Evolutionary conservation across 2,888 invertebrate genomes (phyloP).

Genomic region (Noctua fimbriata): DNA sequence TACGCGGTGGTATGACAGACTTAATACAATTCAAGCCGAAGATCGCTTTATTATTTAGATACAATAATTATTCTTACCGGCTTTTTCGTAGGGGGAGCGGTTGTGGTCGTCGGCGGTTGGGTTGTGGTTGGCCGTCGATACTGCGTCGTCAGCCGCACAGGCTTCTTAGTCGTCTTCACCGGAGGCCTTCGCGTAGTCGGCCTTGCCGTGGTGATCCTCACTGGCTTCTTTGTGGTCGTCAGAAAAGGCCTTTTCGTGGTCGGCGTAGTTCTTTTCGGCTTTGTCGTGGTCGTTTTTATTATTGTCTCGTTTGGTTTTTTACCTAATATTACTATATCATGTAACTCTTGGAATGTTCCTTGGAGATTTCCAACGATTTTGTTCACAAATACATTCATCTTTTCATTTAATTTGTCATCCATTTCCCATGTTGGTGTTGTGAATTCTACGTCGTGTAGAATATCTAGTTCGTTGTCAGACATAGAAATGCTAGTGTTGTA

Average conservation of each 20-base stretch:
- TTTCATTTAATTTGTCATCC: slow-evolving; percentile 94
- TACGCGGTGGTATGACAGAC: not conserved
- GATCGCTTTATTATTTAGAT: not conserved
- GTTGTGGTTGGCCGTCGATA: slow-evolving; percentile 75
- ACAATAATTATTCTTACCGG: slow-evolving; percentile 74
- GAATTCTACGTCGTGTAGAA: slow-evolving; percentile 91
- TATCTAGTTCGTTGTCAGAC: slow-evolving; percentile 88
- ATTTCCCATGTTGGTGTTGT: slow-evolving; percentile 94
- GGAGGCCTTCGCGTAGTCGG: slow-evolving; percentile 81
- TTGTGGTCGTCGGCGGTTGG: slow-evolving; percentile 71
- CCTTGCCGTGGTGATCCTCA: slow-evolving; percentile 77
- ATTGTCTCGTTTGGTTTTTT: slow-evolving; percentile 84
- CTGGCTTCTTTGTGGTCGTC: slow-evolving; percentile 85
- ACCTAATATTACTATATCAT: slow-evolving; percentile 92
- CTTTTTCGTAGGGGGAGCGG: slow-evolving; percentile 77
- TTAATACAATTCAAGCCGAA: too few relatives aligned
- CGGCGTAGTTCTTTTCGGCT: slow-evolving; percentile 81
- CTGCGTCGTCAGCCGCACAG: slow-evolving; percentile 79
- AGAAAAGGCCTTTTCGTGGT: slow-evolving; percentile 85
- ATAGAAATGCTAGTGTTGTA: slow-evolving; percentile 89
- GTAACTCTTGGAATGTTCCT: slow-evolving; percentile 95
- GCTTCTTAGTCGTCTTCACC: slow-evolving; percentile 85
- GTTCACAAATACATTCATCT: slow-evolving; percentile 95
- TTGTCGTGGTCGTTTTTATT: slow-evolving; percentile 82
- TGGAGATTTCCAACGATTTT: slow-evolving; percentile 96